Evolutionary conservation across 2,113 vertebrate species (phyloP), one percentile per base, ranked within the genome.

Genomic region (Hucho hucho): DNA sequence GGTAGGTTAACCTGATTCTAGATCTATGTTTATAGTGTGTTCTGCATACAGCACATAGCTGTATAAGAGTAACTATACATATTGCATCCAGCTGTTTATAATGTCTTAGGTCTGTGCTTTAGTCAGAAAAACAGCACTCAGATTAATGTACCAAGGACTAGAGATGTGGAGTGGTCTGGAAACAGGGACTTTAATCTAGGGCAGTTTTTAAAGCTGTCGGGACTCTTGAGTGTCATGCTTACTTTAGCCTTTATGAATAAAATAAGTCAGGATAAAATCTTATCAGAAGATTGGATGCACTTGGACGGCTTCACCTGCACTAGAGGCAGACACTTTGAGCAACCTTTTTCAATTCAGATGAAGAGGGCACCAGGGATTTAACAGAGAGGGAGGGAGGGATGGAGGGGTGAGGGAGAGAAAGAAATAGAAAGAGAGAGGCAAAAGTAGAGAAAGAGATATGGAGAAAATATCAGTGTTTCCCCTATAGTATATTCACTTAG

Each of bases 201-300:
- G 2, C 58, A 9, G 58, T 61, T n/a, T 61, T 22, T 61, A 43
- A 43, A 43, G 37, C 7, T 53, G 3, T 18, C 2, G 49, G 12
- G 16, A 53, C 14, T 53, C 49, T 53, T 61, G 20, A 9, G 58
- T 61, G n/a, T 61, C n/a, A 61, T 61, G 58, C 58, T 61, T 61
- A 61, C 58, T 61, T 11, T 61, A 16, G 58, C n/a, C 58, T 61
- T n/a, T 24, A 61, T 61, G 58, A 22, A 22, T 61, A 61, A 22
- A 61, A 61, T 61, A 22, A 61, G n/a, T 61, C 20, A 24, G 58
- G 58, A 61, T 61, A 61, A 61, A n/a, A 61, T 24, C 58, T 61
- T 61, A 61, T 61, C 58, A 24, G 58, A 61, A 61, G 58, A 61
- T 61, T 61, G 58, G n/a, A 24, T 61, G 26, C 65, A 32, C 25